These are phyloP conservation scores for Philopedon plagiatum DNA, from an alignment of 2,888 invertebrate genomes.

Conservation along the genomic window DNA sequence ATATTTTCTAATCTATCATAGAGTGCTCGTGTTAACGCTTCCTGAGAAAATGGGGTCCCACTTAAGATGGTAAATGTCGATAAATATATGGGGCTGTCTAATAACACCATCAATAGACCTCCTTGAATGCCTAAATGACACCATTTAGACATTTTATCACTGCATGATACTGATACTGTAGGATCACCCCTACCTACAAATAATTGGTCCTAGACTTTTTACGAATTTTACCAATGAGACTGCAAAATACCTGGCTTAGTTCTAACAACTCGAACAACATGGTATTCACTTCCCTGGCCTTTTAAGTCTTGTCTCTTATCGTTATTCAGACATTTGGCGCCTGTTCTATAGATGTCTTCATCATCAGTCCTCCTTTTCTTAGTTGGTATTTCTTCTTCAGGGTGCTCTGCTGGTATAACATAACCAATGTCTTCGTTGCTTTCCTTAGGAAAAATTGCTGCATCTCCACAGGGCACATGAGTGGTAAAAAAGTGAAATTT, in stretches of 20 bases:
- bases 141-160: constrained; percentile 95
- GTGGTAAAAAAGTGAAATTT: constrained; percentile 89
- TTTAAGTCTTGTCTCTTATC: constrained; percentile 75
- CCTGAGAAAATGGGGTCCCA: constrained; percentile 74
- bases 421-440: constrained; percentile 53
- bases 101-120: constrained; percentile 79
- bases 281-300: constrained; percentile 75
- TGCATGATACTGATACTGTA: constrained; percentile 92
- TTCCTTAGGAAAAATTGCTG: constrained; percentile 82
- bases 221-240: neutral
- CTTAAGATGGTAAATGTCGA: constrained; percentile 80
- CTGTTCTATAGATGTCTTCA: constrained; percentile 80
- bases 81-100: constrained; percentile 79
- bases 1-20: constrained; percentile 64
- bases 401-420: constrained; percentile 37
- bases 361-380: constrained; percentile 59
- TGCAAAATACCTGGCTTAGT: constrained; percentile 83
- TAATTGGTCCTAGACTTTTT: neutral
- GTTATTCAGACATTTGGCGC: constrained; percentile 84
- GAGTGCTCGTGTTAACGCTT: constrained; percentile 70
- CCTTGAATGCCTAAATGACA: constrained; percentile 89
- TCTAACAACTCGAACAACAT: constrained; percentile 80
- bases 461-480: constrained; percentile 94
- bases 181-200: constrained; percentile 81
- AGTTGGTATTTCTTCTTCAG: constrained; percentile 2